Base-by-base conservation (phyloP, 1,140 invertebrate species). In the Papilio machaon region DNA sequence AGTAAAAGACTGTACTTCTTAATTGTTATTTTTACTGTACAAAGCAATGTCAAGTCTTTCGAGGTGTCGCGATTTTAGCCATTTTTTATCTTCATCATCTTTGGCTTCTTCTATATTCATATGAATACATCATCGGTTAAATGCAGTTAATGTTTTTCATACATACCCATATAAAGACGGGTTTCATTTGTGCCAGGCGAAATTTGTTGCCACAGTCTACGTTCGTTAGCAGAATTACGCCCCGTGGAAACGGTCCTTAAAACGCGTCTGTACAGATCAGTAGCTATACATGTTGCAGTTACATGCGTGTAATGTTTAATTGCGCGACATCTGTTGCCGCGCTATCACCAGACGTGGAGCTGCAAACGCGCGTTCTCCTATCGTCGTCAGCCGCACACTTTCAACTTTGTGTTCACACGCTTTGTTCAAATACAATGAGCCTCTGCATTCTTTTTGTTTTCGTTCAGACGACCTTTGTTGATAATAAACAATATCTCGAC, bases 361-460 rank as follows among this genome's bases (percentile, higher is more conserved):
- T 64, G 74, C 54, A 76, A 83, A 82, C 85, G 85, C 80, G 83
- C 77, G 87, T 85, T 85, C 82, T 87, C 85, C 85, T 83, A 19
- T 35, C 30, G 85, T 85, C 81, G 85, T 89, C 89, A 88, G 86
- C 89, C 87, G 87, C 90, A 92, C 88, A 90, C 91, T 93, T 93
- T 94, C 91, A 92, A 92, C 85, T 89, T 78, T 82, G 81, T 54
- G 84, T 92, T 94, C 92, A 89, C 92, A 94, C 88, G 91, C 88
- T 91, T 92, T 93, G 90, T 93, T 92, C 85, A 84, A 89, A 89
- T 82, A 92, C 91, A 93, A 93, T 93, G 88, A 91, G 89, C 91
- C 88, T 93, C 91, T 90, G 91, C 87, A 88, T 90, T 92, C 91
- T 93, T 93, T 93, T 93, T 94, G 92, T 94, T 94, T 93, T 92